Base-by-base conservation (phyloP, 2,797 vertebrate species). In the Sebastes minor region DNA sequence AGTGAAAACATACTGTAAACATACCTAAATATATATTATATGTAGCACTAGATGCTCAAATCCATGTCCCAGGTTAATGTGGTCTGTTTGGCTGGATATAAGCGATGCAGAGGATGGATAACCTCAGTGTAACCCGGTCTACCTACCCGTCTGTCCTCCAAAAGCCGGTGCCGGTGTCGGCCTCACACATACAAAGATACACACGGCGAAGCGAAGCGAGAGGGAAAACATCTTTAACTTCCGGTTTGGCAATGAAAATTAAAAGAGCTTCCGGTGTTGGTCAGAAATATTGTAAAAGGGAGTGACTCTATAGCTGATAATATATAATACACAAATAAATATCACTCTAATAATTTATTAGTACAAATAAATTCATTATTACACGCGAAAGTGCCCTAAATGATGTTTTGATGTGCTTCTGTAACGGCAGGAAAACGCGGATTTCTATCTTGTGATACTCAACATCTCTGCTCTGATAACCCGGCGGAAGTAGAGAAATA, bases 121-220 rank as follows among this genome's bases (percentile, higher is more conserved):
- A 78, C 49, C 67, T 55, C n/a, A 7, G 8, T 1, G 38, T n/a
- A 38, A 38, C 35, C 5, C 35, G 13, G 35, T 38, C 35, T 38
- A 67, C 14, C 42, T 42, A 56, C 49, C 73, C 35, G n/a, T 3
- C 75, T 25, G 82, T 74, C 78, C 85, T 83, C 78, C 64, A 72
- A 4, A n/a, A 20, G 18, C 67, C 66, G 63, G 56, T 8, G 32
- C 16, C 16, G 8, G 20, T 52, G 49, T 80, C 73, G 32, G 68
- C 28, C 28, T 63, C 30, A 49, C 30, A 10, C 11, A 1, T 0
- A 3, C 71, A 57, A 67, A 78, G 68, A 74, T 1, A 0, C 22
- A 16, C 2, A 1, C 14, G 12, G 16, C 2, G 0, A 4, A 13
- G 23, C 33, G 35, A 80, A 13, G 23, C 33, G 30, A 80, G 64